phyloP scores from a whole-genome alignment of 2,888 invertebrate species.

The Rhamnusium bicolor region DNA sequence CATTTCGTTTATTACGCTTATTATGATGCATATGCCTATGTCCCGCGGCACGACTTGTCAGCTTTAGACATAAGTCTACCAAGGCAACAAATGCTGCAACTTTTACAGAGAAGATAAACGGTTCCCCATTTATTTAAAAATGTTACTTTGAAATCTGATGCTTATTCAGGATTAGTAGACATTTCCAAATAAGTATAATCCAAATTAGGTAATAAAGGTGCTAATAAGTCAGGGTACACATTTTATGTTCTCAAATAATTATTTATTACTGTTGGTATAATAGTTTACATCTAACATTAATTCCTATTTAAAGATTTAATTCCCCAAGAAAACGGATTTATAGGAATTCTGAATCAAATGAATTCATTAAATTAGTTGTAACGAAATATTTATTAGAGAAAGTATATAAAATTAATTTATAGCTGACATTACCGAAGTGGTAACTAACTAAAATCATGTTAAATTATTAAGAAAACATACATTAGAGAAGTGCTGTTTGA shows the following conservation, averaged over 20 bases:
- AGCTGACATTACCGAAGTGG: conserved; percentile 6
- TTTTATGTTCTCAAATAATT: neutral
- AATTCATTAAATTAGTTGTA: conserved; percentile 47
- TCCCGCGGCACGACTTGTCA: too few species aligned
- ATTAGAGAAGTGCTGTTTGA: neutral
- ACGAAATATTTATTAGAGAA: conserved; percentile 55
- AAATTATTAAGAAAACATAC: conserved; percentile 18
- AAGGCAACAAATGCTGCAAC: too few species aligned
- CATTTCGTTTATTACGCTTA: too few species aligned
- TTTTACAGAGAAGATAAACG: too few species aligned
- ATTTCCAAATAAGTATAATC: neutral
- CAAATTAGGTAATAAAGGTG: neutral
- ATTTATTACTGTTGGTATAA: neutral
- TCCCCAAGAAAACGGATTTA: conserved; percentile 28
- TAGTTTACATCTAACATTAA: conserved; percentile 25
- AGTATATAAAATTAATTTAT: conserved; percentile 47
- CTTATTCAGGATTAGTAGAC: neutral
- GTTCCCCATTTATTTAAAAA: too few species aligned
- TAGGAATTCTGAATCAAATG: conserved; percentile 35
- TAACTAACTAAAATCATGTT: conserved; percentile 11
- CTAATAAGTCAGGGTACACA: neutral
- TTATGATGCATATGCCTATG: too few species aligned
- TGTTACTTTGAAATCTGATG: neutral
- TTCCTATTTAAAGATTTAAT: conserved; percentile 31
- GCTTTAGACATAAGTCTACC: too few species aligned